Evolutionary conservation across 1,140 invertebrate genomes (phyloP), one percentile per base, ranked within the genome.

Genomic region (Samia ricini): DNA sequence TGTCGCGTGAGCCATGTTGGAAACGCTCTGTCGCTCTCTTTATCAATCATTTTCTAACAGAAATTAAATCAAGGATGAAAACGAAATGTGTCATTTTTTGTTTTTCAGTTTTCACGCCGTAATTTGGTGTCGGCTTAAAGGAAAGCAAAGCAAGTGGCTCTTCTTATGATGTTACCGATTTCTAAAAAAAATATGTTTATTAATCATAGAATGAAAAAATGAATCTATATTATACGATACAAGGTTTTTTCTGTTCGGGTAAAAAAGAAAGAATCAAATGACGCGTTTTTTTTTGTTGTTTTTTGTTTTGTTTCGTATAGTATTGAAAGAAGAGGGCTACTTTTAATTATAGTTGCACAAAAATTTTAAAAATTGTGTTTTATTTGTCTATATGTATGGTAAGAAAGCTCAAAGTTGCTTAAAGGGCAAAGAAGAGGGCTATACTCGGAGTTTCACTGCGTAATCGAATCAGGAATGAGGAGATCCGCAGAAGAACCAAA

Each of bases 11-110:
- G 26, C 26, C 26, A 8, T 4, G 33, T 42, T 4, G 33, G 33
- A 42, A 15, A 15, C 4, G 33, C 33, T 15, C 33, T 15, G 33
- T 42, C 33, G 33, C 33, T 42, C 33, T 42, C 33, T 42, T 10
- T 42, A 42, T 42, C 33, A 42, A 42, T 42, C 33, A 42, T 42
- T 42, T 29, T 42, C 33, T 42, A 42, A 42, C 33, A 42, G 33
- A 42, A 8, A 42, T 42, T 42, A 42, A 42, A 42, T 42, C 33
- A 42, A 15, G 33, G 33, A 42, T 42, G n/a, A 42, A 42, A 42
- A 12, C n/a, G 33, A 42, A 42, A 42, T 42, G 33, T 42, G 33
- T 42, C 33, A 42, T 42, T 42, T 4, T 42, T 42, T 42, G 7
- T 5, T 29, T 29, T 29, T 5, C 6, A 29, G 26, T 29, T 42